Conservation (phyloP, 2,888 invertebrate species). For the Cosmorhoe ocellata region DNA sequence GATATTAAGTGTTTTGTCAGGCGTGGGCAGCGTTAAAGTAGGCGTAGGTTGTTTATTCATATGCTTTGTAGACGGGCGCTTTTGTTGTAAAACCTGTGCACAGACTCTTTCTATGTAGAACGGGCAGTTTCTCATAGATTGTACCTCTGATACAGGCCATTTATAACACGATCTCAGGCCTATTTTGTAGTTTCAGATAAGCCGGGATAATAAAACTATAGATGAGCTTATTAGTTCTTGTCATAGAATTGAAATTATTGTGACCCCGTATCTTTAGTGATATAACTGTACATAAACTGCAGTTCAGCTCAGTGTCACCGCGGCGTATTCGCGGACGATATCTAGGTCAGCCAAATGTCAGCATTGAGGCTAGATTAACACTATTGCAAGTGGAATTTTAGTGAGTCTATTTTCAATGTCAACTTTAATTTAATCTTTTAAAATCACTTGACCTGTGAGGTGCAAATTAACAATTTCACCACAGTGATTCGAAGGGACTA, state of each 20-base stretch:
- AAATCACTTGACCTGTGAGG: too few species aligned
- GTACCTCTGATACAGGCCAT: slow-evolving; percentile 50
- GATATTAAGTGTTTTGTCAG: slow-evolving; percentile 66
- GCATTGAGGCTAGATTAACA: too few species aligned
- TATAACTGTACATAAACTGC: too few species aligned
- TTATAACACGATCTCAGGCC: slow-evolving; percentile 45
- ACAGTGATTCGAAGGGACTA: too few species aligned
- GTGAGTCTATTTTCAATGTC: too few species aligned
- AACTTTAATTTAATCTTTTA: too few species aligned
- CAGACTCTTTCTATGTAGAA: slow-evolving; percentile 55
- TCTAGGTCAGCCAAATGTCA: neutral
- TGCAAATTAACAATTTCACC: too few species aligned
- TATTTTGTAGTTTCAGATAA: slow-evolving; percentile 35
- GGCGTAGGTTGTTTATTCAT: slow-evolving; percentile 75
- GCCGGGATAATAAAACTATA: slow-evolving; percentile 26
- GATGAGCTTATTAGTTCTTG: slow-evolving; percentile 29
- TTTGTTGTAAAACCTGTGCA: slow-evolving; percentile 56
- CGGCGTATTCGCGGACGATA: too few species aligned
- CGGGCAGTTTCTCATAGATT: slow-evolving; percentile 66
- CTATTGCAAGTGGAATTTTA: too few species aligned
- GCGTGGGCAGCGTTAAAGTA: slow-evolving; percentile 62
- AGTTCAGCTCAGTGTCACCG: too few species aligned
- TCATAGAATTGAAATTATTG: slow-evolving; percentile 1
- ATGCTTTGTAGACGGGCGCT: slow-evolving; percentile 51
- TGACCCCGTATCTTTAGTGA: neutral